phyloP scores from a whole-genome alignment of 2,888 invertebrate genomes.

The Chrysotoxum bicinctum region DNA sequence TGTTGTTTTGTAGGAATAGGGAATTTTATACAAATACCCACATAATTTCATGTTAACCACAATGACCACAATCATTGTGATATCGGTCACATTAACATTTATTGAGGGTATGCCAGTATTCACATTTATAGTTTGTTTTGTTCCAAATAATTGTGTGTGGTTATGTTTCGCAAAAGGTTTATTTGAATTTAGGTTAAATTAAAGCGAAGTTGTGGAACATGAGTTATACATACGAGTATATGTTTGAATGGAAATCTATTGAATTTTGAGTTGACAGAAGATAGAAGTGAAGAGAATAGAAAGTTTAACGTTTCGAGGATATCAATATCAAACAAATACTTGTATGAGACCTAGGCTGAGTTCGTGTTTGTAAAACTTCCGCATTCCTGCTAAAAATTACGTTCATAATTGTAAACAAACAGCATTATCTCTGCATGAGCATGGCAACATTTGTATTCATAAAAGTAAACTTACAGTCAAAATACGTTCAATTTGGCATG shows the following conservation, averaged over 20 bases:
- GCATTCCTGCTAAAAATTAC: too few species aligned
- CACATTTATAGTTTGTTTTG: neutral
- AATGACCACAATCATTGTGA: conserved; percentile 52
- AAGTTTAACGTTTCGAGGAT: too few species aligned
- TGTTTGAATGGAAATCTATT: neutral
- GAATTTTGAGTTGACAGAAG: neutral
- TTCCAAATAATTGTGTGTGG: conserved; percentile 1
- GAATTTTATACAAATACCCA: conserved; percentile 24
- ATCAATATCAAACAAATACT: too few species aligned
- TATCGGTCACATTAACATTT: conserved; percentile 49
- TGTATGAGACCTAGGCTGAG: too few species aligned
- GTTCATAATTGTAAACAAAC: too few species aligned
- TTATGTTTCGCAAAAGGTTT: neutral
- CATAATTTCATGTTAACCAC: conserved; percentile 20
- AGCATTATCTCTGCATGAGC: too few species aligned
- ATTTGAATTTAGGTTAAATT: neutral
- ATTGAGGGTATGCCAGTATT: conserved; percentile 21
- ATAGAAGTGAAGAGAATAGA: too few species aligned
- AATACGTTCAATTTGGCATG: too few species aligned
- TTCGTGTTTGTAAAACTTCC: too few species aligned
- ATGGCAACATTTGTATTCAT: too few species aligned
- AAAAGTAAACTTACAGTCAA: too few species aligned
- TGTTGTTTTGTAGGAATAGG: conserved; percentile 19
- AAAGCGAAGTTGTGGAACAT: neutral
- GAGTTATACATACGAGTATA: neutral